Base-by-base conservation (phyloP, 2,113 vertebrate genomes). In the Tyrannus savana region DNA sequence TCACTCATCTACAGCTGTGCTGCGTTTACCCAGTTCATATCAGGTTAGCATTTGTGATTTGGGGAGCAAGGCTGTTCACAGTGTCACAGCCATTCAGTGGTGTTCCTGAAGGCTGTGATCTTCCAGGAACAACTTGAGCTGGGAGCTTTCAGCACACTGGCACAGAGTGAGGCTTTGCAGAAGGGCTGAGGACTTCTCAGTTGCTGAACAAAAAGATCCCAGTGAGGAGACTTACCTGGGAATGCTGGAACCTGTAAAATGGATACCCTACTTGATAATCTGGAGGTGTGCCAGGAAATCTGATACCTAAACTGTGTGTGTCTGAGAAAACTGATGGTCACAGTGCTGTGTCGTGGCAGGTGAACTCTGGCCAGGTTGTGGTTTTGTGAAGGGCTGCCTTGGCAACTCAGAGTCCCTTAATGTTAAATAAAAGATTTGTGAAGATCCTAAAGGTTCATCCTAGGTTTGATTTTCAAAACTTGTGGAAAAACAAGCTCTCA, bases 31-130 rank as follows among this genome's bases (percentile, higher is more conserved):
- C 7, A 4, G 19, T 7, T 21, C 39, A 33, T 22, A 24, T 2
- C 6, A 7, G 1, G 1, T 35, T 12, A 10, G 18, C 1, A 0
- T 12, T 13, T 7, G 13, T 30, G 4, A 8, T 7, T 59, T 7
- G 31, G 39, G 50, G 55, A 47, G 16, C 19, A 2, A 24, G 49
- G 44, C 24, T 55, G 59, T 35, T 42, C 14, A 25, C 10, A 0
- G 2, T 17, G 47, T 23, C 1, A 2, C 6, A 8, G 33, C 25
- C 6, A 3, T 28, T 14, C 17, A 19, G 0, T 30, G 9, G 19
- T 15, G 15, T 3, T 23, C 23, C 27, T 28, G 35, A 12, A 55
- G 27, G 41, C 8, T 18, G 30, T 23, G 28, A 7, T 55, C 13
- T 44, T 25, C 12, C 30, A 22, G 53, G 44, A 69, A 4, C 66